A percentile compares a stretch with the other conserved stretches of the same genome.
Conservation (phyloP, 2,888 invertebrate genomes). For the Cactoblastis cactorum region DNA sequence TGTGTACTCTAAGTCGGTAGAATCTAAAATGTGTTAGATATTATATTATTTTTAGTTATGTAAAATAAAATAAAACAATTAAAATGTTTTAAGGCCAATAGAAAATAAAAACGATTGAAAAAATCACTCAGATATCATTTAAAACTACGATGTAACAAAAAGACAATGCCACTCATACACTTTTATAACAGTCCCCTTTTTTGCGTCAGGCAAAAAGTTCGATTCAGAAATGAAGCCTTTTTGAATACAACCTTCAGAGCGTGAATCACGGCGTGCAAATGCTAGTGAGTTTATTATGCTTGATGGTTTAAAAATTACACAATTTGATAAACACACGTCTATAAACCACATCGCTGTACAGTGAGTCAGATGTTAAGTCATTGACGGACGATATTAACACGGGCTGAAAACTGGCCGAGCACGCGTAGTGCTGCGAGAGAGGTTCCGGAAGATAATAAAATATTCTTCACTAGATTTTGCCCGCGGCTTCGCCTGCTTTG, state of each 20-base stretch:
- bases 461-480: background rate
- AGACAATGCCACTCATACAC: too few relatives aligned
- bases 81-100: too few relatives aligned
- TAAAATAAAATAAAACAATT: too few relatives aligned
- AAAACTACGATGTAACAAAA: too few relatives aligned
- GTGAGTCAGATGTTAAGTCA: constrained; percentile 7
- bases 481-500: too few relatives aligned
- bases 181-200: too few relatives aligned
- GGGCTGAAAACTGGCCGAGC: background rate
- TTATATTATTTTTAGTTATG: too few relatives aligned
- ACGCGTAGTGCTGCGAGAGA: background rate
- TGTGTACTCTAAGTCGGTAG: too few relatives aligned
- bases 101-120: too few relatives aligned
- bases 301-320: constrained; percentile 1
- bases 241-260: background rate
- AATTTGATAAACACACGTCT: background rate
- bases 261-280: background rate
- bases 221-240: background rate
- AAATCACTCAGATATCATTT: too few relatives aligned
- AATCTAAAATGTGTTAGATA: too few relatives aligned
- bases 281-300: background rate
- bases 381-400: constrained; percentile 10
- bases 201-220: too few relatives aligned
- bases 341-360: background rate
- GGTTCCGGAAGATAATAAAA: background rate